These are phyloP conservation scores for Lasioglossum malachurum DNA, from an alignment of 2,888 invertebrate species.

Conservation along the genomic window DNA sequence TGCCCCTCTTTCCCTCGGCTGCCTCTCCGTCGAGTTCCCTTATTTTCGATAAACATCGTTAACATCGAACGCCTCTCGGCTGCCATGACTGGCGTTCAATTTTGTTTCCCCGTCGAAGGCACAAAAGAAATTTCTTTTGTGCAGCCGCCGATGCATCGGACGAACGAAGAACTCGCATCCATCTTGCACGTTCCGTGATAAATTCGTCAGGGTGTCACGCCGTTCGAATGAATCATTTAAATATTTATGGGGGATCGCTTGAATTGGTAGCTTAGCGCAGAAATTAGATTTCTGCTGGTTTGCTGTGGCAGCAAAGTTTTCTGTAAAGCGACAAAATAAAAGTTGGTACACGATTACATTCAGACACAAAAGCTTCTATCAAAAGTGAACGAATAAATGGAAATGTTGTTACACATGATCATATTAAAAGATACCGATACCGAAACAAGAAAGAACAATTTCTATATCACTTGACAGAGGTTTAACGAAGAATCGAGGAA, in stretches of 20 bases:
- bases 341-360: too few relatives aligned
- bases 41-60: conserved; percentile 19
- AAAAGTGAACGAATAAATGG: not conserved
- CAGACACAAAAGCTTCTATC: too few relatives aligned
- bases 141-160: not conserved
- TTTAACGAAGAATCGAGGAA: not conserved
- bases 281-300: not conserved
- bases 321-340: too few relatives aligned
- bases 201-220: not conserved
- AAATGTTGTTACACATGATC: not conserved
- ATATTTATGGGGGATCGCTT: not conserved
- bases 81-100: not conserved
- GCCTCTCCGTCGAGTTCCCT: not conserved
- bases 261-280: not conserved
- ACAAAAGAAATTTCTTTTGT: not conserved
- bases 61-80: not conserved
- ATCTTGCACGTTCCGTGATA: not conserved
- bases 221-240: not conserved
- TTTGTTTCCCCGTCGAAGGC: not conserved
- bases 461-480: not conserved
- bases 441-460: not conserved
- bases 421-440: not conserved
- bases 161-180: not conserved
- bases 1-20: not conserved
- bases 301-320: not conserved